Evolutionary conservation across 37 sponge, comb jelly and placozoan species (phyloP), one percentile per base, ranked within the genome.

Genomic region (Bolinopsis microptera): DNA sequence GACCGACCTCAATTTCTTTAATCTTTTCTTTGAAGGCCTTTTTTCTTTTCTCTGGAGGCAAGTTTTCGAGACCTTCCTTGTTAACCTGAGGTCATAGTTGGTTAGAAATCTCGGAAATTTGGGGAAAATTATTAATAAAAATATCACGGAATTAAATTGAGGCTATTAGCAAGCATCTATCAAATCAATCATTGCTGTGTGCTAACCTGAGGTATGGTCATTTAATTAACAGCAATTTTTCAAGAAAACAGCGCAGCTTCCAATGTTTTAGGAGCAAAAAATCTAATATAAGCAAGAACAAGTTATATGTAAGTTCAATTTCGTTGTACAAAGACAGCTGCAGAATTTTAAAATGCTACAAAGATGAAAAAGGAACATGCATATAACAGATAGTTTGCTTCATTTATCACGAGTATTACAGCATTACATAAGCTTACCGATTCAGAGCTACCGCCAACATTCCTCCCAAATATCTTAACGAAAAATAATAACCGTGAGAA

Each of bases 41-140:
- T 34, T 86, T 86, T 41, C 90, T 28, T 86, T 86, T 86, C 90
- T 86, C 90, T 18, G 90, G 90, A 5, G 90, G 90, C 61, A 86
- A 23, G 90, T 86, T 39, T 3, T 86, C 61, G 13, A 41, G 36
- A 8, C 36, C 35, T 26, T 86, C 90, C 30, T 41, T 86, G 31
- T 86, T 41, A 8, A 86, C 90, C 90, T 86, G 90, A n/a, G 35
- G 5, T 24, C 9, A 18, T 61, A 61, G 9, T 61, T 21, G 68
- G 18, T 21, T 21, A 61, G 16, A 61, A 18, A 9, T 61, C 18
- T 21, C 16, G 68, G 18, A 18, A 61, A 18, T 61, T 61, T 21
- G 68, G 68, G 68, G 68, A 61, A 18, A 61, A 61, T 61, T 61
- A 18, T 61, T 9, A 61, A n/a, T n/a, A n/a, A n/a, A n/a, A n/a